phyloP scores from a whole-genome alignment of 1,140 invertebrate genomes.

The Coelopa frigida region DNA sequence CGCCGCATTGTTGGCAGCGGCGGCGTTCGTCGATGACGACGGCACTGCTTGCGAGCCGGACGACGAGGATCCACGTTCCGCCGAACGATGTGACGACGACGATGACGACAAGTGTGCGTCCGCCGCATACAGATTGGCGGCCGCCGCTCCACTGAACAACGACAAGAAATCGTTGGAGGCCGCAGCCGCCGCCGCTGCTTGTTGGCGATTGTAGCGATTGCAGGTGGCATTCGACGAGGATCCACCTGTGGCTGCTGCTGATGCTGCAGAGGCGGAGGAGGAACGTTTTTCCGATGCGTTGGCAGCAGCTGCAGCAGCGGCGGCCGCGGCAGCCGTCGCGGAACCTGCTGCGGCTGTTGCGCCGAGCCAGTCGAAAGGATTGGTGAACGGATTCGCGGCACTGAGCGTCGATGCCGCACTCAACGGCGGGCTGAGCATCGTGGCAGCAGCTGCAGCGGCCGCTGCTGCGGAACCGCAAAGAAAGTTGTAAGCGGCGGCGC shows the following conservation, averaged over 20 bases:
- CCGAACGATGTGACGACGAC: constrained; percentile 2
- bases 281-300: not conserved
- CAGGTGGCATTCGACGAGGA: not conserved
- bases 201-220: no score
- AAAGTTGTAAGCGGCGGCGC: constrained; percentile 29
- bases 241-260: constrained; percentile 14
- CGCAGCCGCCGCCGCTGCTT: constrained; percentile 22
- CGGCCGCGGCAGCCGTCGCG: constrained; percentile 4
- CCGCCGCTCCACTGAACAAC: constrained; percentile 19
- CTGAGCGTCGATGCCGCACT: constrained; percentile 14
- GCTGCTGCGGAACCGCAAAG: constrained; percentile 32
- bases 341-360: constrained; percentile 7
- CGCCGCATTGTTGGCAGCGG: not conserved
- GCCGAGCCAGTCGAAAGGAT: constrained; percentile 14
- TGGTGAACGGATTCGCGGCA: constrained; percentile 13
- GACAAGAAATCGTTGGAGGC: constrained; percentile 29
- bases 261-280: constrained; percentile 17
- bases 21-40: constrained; percentile 4
- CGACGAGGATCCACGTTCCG: constrained; percentile 8
- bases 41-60: constrained; percentile 10
- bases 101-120: constrained; percentile 8
- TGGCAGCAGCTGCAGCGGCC: constrained; percentile 18
- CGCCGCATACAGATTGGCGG: constrained; percentile 8
- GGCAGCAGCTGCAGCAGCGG: constrained; percentile 8
- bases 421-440: constrained; percentile 35